phyloP scores from a whole-genome alignment of 2,888 invertebrate genomes.

The Morpho deidamia region DNA sequence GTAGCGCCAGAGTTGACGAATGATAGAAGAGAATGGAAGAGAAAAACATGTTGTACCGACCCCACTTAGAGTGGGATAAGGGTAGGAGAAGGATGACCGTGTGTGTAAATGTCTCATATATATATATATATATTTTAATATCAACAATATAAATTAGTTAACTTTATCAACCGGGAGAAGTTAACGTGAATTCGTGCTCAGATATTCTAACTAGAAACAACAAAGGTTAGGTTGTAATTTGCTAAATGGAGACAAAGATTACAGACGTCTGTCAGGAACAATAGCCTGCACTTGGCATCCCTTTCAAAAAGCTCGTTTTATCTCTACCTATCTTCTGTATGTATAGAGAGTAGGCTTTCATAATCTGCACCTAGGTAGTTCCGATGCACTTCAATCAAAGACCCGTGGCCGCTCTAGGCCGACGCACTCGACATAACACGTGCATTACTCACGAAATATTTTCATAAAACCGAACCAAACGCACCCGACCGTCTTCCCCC shows the following conservation, averaged over 20 bases:
- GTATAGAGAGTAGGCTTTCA: conserved; percentile 34
- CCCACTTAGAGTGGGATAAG: too few species aligned
- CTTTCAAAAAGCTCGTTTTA: conserved; percentile 4
- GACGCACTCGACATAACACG: conserved; percentile 76
- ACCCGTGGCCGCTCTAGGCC: conserved; percentile 70
- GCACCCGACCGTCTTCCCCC: conserved; percentile 58
- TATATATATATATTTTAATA: too few species aligned
- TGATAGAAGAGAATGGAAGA: too few species aligned
- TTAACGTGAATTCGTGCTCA: too few species aligned
- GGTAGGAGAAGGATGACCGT: too few species aligned
- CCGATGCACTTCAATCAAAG: conserved; percentile 65
- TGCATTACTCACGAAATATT: conserved; percentile 79
- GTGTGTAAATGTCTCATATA: too few species aligned
- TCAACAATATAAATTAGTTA: too few species aligned
- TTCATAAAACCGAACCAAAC: conserved; percentile 76
- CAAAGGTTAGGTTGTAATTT: neutral
- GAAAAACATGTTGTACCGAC: too few species aligned
- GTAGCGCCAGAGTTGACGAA: too few species aligned
- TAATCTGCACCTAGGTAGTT: conserved; percentile 49
- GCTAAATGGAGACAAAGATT: conserved; percentile 46
- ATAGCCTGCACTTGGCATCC: conserved; percentile 3
- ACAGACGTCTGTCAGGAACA: conserved; percentile 23
- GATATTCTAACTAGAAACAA: neutral
- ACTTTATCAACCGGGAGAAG: too few species aligned
- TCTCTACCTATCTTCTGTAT: neutral